These are phyloP conservation scores for Plagodis dolabraria DNA, from an alignment of 2,888 invertebrate genomes.

Conservation along the genomic window DNA sequence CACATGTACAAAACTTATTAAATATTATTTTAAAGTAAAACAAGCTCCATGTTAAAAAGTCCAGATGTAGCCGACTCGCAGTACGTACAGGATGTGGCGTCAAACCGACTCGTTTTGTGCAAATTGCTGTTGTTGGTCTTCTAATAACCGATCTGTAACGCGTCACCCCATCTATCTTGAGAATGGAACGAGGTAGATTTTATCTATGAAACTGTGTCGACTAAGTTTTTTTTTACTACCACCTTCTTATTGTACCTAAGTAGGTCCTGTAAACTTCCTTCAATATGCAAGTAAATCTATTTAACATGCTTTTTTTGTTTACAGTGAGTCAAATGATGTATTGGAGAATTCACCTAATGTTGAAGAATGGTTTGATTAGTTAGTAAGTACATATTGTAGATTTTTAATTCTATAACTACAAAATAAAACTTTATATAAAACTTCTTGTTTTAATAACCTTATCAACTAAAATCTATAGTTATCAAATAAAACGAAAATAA, in stretches of 20 bases:
- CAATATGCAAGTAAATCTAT: not conserved
- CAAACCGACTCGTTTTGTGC: no score
- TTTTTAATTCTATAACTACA: slow-evolving; percentile 20
- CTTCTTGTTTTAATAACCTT: slow-evolving; percentile 8
- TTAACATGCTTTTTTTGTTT: slow-evolving; percentile 56
- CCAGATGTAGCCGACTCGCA: no score
- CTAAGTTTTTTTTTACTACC: no score
- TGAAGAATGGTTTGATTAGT: slow-evolving; percentile 89
- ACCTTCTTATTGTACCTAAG: not conserved
- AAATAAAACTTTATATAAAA: slow-evolving; percentile 14
- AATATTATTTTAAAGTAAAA: no score
- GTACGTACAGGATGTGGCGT: no score
- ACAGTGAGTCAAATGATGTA: slow-evolving; percentile 93
- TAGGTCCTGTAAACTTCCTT: not conserved
- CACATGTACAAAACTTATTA: no score
- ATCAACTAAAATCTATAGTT: slow-evolving; percentile 4
- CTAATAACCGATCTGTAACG: no score
- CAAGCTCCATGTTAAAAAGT: no score
- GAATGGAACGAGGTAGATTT: not conserved
- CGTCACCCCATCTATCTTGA: not conserved
- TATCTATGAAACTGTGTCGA: no score
- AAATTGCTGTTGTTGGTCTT: no score
- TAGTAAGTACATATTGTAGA: slow-evolving; percentile 27
- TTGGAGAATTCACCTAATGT: slow-evolving; percentile 94
- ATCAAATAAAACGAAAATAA: slow-evolving; percentile 42